phyloP scores from a whole-genome alignment of 2,113 vertebrate genomes.

The Cyprinodon variegatus region DNA sequence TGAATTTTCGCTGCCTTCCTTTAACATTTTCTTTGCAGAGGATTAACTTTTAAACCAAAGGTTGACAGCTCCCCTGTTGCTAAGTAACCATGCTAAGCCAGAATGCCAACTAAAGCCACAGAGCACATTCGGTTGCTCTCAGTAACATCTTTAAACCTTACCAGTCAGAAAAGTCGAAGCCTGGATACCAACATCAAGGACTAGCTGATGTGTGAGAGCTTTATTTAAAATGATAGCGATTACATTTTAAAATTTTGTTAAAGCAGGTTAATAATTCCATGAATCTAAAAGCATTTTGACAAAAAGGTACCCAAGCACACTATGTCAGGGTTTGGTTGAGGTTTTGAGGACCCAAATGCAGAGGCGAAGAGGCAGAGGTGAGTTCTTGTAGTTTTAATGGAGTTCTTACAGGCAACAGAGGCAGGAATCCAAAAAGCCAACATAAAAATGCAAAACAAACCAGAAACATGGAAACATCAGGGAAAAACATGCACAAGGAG shows the following conservation, averaged over 20 bases:
- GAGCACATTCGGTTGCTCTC: not conserved
- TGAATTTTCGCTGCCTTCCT: not conserved
- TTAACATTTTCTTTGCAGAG: not conserved
- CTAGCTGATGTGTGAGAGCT: not conserved
- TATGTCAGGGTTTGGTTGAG: too few relatives aligned
- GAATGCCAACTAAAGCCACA: not conserved
- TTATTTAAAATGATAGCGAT: not conserved
- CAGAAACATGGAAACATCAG: too few relatives aligned
- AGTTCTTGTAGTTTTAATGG: too few relatives aligned
- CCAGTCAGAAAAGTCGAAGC: not conserved
- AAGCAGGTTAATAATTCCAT: not conserved
- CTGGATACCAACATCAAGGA: not conserved
- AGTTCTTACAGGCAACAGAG: too few relatives aligned
- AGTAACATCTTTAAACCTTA: not conserved
- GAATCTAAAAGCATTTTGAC: not conserved
- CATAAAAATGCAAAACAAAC: too few relatives aligned
- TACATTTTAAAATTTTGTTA: not conserved
- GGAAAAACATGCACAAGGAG: too few relatives aligned
- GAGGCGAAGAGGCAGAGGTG: too few relatives aligned
- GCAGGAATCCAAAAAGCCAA: too few relatives aligned
- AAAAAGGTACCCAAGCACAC: too few relatives aligned
- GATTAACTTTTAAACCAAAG: slow-evolving; percentile 1
- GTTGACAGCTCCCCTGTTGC: not conserved
- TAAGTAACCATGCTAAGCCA: not conserved
- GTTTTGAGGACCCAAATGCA: too few relatives aligned